Evolutionary conservation across 2,797 vertebrate species (phyloP).

Genomic region (Lacerta agilis): DNA sequence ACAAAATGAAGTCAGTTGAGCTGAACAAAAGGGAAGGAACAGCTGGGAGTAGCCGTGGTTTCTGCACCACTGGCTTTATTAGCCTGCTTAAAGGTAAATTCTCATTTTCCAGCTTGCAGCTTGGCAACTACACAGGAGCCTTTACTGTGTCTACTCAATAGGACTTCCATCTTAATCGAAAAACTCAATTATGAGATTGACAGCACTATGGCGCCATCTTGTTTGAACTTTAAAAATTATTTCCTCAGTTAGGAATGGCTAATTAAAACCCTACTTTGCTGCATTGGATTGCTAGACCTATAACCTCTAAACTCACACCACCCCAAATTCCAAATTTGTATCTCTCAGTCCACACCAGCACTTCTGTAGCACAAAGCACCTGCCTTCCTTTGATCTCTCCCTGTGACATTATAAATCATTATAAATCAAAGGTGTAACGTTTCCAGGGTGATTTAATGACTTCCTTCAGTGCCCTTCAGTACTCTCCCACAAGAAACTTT

Average conservation of each 20-base stretch:
- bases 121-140: not conserved
- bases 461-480: not conserved
- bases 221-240: not conserved
- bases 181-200: not conserved
- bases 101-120: not conserved
- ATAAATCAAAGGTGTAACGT: not conserved
- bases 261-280: conserved; percentile 32
- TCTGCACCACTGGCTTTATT: not conserved
- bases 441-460: conserved; percentile 12
- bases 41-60: not conserved
- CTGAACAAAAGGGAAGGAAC: not conserved
- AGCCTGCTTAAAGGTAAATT: conserved; percentile 10
- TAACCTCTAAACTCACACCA: not conserved
- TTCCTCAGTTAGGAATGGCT: not conserved
- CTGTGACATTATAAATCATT: not conserved
- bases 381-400: not conserved
- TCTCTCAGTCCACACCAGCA: not conserved
- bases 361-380: not conserved
- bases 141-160: not conserved
- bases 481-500: not conserved
- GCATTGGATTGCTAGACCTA: not conserved
- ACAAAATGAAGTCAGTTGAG: not conserved
- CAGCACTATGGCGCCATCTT: not conserved
- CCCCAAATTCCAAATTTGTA: conserved; percentile 14
- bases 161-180: not conserved